Base-by-base conservation (phyloP, 2,888 invertebrate genomes). In the Watsonalla binaria region DNA sequence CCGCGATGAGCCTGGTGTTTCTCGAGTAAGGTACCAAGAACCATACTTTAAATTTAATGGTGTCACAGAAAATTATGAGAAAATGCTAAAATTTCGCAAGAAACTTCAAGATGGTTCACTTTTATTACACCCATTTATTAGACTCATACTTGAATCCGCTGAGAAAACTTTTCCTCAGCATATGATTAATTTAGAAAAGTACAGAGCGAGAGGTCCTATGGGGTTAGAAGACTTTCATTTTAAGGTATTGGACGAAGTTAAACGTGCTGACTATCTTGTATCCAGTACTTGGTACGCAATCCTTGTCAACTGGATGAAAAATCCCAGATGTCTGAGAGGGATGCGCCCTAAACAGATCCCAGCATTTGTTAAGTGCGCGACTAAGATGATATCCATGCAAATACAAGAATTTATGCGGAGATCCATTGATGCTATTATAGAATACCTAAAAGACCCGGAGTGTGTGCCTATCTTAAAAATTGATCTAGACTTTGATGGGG, bases 351-450 rank as follows among this genome's bases (percentile, higher is more conserved):
- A 82, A 57, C 82, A 72, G 60, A 74, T 87, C 58, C 76, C 86
- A 0, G 74, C 76, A 14, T 90, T 91, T 66, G 78, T 91, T 5
- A 81, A 66, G 62, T 90, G 89, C 65, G 85, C 90, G 13, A 84
- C 84, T 9, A 90, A 81, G 75, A 86, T 87, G 71, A 90, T 91
- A 69, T 84, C 89, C 5, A 86, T 91, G 66, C 93, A 94, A 78
- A 92, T 96, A 63, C 93, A 94, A 64, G 92, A 93, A 66, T 72
- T 94, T 39, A 94, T 95, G 88, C 92, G 93, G 51, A 86, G 92
- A 52, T 95, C 95, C 6, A 92, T 96, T 48, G 86, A 93, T 47
- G 91, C 93, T 60, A 82, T 96, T 6, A 90, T 94, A 55, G 84
- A 92, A 0, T 80, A 91, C 6, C 88, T 94, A 8, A 83, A 87